Percentiles rank a stretch among this genome's conserved stretches.
These are phyloP conservation scores for Cotesia chilonis DNA, from an alignment of 1,140 invertebrate species.

Conservation along the genomic window DNA sequence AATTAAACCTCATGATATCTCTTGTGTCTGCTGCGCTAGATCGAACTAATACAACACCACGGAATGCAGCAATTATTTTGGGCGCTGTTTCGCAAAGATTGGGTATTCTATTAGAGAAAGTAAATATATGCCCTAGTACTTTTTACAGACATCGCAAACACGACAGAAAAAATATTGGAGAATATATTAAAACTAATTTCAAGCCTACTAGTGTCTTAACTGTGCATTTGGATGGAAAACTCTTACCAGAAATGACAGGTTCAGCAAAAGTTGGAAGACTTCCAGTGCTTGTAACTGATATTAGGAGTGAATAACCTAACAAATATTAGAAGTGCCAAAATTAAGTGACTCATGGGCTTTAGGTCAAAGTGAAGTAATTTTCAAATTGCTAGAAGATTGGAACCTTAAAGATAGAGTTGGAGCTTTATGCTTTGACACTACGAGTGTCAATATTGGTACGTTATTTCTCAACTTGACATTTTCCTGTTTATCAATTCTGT, in stretches of 20 bases:
- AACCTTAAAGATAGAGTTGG: constrained; percentile 16
- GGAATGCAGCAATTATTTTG: constrained; percentile 29
- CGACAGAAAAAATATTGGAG: constrained; percentile 12
- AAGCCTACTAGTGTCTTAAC: constrained; percentile 16
- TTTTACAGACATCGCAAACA: constrained; percentile 15
- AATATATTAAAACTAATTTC: constrained; percentile 26
- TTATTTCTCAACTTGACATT: constrained; percentile 15
- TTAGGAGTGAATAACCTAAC: too few species aligned
- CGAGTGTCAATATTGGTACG: constrained; percentile 29
- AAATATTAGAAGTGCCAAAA: constrained; percentile 29
- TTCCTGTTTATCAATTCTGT: constrained; percentile 16
- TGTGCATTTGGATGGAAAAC: constrained; percentile 34
- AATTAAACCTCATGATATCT: constrained; percentile 31
- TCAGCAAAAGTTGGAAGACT: constrained; percentile 33
- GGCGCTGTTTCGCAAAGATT: constrained; percentile 19
- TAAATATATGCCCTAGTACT: constrained; percentile 21
- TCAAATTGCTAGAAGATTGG: constrained; percentile 28
- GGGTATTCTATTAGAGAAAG: not conserved
- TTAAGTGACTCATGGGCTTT: constrained; percentile 8
- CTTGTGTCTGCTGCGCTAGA: constrained; percentile 23
- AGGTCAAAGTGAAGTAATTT: constrained; percentile 20
- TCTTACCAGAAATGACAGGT: constrained; percentile 32
- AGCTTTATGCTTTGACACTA: constrained; percentile 28
- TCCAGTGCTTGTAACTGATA: constrained; percentile 25
- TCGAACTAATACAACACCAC: constrained; percentile 28